These are phyloP conservation scores for Masticophis lateralis DNA, from an alignment of 2,797 vertebrate species.

Conservation along the genomic window DNA sequence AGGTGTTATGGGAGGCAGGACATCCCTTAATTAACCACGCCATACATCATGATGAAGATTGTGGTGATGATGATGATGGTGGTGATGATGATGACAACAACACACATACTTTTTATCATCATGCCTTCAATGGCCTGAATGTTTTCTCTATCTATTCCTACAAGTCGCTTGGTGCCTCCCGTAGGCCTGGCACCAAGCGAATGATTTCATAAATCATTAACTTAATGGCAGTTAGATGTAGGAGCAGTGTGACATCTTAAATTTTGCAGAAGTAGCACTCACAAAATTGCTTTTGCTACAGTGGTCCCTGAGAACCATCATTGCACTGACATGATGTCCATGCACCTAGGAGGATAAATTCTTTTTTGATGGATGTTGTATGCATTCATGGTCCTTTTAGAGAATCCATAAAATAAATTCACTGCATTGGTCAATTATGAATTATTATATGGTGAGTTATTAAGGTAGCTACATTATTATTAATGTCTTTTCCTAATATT, in stretches of 20 bases:
- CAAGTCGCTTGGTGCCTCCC: not conserved
- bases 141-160: not conserved
- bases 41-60: not conserved
- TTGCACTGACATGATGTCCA: not conserved
- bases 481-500: not conserved
- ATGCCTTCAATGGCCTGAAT: not conserved
- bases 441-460: not conserved
- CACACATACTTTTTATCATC: not conserved
- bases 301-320: not conserved
- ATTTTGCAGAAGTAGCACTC: not conserved
- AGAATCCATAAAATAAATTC: not conserved
- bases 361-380: not conserved
- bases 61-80: not conserved
- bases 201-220: not conserved
- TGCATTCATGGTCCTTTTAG: not conserved
- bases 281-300: not conserved
- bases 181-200: not conserved
- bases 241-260: not conserved
- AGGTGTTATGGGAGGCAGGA: not conserved
- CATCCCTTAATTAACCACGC: not conserved
- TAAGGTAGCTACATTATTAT: not conserved
- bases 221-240: not conserved
- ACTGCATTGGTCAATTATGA: not conserved
- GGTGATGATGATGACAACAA: not conserved
- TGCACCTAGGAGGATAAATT: not conserved